Base-by-base conservation (phyloP, 2,797 vertebrate species). In the Dendrocincla tyrannina region DNA sequence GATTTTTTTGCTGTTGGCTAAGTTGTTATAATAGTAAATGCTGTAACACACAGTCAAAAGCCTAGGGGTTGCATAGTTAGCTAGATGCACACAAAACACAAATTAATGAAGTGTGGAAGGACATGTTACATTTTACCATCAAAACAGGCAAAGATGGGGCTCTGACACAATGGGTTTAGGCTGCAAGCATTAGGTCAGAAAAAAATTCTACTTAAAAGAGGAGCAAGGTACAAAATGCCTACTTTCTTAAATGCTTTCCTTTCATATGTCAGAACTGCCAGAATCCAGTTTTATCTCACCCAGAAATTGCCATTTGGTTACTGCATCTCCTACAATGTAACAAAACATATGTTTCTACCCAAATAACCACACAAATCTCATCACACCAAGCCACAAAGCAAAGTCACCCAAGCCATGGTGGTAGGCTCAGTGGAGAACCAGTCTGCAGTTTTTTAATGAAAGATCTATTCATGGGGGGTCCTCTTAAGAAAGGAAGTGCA, bases 1-100 rank as follows among this genome's bases (percentile, higher is more conserved):
- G 63, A 53, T 80, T 89, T 95, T 91, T 88, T 88, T 90, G 91
- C 77, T 93, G 83, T 84, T 87, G 85, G 80, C 67, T 73, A 91
- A 76, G 30, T 85, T 93, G 88, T 83, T 91, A 59, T 77, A 90
- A 85, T 17, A 85, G 58, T 79, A 93, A 96, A 87, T 2, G 46
- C 52, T 70, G 44, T 63, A 93, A 86, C 69, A 50, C 4, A 42
- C 15, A 89, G 78, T 79, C 10, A 4, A 91, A 95, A 96, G 95
- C 92, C 91, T 90, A 88, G 70, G 74, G 85, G 69, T 88, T 86
- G 69, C 87, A 67, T 17, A 91, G 92, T 81, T 94, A 88, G 73
- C 70, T 76, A 79, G 63, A 72, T 67, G 63, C 10, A 11, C 55
- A 87, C 73, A 82, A 74, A 95, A 63, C 69, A 93, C 35, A 39